Conservation (phyloP, 2,797 vertebrate genomes). For the Basileuterus tristriatus region DNA sequence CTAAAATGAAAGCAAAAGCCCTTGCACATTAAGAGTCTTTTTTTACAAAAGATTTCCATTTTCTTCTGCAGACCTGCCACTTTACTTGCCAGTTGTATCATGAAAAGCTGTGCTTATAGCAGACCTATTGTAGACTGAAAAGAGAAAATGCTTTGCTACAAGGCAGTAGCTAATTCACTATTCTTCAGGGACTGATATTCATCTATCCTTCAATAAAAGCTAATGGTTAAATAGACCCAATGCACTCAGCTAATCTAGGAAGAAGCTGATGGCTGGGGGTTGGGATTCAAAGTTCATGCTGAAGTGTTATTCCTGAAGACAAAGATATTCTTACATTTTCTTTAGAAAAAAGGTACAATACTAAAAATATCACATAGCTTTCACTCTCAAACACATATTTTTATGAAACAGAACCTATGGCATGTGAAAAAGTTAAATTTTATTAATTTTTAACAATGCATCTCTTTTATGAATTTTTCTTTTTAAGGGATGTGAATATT, state of each 20-base stretch:
- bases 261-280: constrained; percentile 63
- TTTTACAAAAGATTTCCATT: constrained; percentile 60
- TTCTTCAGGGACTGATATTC: constrained; percentile 74
- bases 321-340: constrained; percentile 55
- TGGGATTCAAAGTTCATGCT: constrained; percentile 63
- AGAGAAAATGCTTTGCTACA: constrained; percentile 70
- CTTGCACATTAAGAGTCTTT: constrained; percentile 10
- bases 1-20: constrained; percentile 47
- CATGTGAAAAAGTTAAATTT: constrained; percentile 12
- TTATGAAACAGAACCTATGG: background rate
- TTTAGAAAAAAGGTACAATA: constrained; percentile 49
- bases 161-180: constrained; percentile 72
- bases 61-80: constrained; percentile 50
- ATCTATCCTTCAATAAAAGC: constrained; percentile 74
- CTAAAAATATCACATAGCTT: background rate
- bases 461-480: background rate
- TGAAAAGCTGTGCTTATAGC: constrained; percentile 67
- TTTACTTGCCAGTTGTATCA: constrained; percentile 54
- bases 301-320: constrained; percentile 51
- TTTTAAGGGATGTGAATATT: constrained; percentile 39
- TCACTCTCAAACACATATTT: background rate
- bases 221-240: constrained; percentile 74
- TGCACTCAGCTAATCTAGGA: constrained; percentile 75
- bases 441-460: constrained; percentile 6
- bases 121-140: constrained; percentile 66